Base-by-base conservation (phyloP, 1,140 invertebrate genomes). In the Zelostemma sp. region DNA sequence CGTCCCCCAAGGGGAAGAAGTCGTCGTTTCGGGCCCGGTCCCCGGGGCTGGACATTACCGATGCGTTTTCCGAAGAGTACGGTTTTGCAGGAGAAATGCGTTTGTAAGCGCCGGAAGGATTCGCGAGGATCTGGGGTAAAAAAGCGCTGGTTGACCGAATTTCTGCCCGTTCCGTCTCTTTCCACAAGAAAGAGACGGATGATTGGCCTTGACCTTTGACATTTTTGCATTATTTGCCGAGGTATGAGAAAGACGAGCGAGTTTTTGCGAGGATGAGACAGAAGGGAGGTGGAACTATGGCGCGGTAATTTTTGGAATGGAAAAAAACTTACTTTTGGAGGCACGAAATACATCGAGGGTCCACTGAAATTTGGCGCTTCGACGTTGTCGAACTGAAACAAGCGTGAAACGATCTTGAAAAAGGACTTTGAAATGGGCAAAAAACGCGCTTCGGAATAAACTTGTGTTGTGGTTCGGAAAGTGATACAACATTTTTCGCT, bases 241-340 rank as follows among this genome's bases (percentile, higher is more conserved):
- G n/a, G n/a, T n/a, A n/a, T n/a, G n/a, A n/a, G 31, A 33, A 33
- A 33, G 31, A n/a, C n/a, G 31, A 33, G 31, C 6, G 38, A 41
- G 5, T n/a, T 41, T 45, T 55, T 66, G 60, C 68, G 72, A 54
- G 62, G 73, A 75, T 77, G 77, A 80, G 76, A 72, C 74, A 77
- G 77, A 80, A 76, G 77, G 73, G 75, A 81, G 79, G 76, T 81
- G 77, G 76, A 82, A 59, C 71, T 69, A 74, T 47, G 73, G 73
- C 74, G 14, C 25, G 8, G 3, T 4, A n/a, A 35, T 35, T 35
- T 35, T 35, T 35, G 1, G 11, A 35, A 9, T n/a, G 3, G 33
- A 35, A 35, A 35, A 6, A 35, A 35, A 35, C 33, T 35, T 35
- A 35, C 33, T 35, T 35, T 9, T 1, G 6, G 11, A n/a, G 33